Conservation (phyloP, 1,140 invertebrate genomes). For the Himalopsyche phryganea region DNA sequence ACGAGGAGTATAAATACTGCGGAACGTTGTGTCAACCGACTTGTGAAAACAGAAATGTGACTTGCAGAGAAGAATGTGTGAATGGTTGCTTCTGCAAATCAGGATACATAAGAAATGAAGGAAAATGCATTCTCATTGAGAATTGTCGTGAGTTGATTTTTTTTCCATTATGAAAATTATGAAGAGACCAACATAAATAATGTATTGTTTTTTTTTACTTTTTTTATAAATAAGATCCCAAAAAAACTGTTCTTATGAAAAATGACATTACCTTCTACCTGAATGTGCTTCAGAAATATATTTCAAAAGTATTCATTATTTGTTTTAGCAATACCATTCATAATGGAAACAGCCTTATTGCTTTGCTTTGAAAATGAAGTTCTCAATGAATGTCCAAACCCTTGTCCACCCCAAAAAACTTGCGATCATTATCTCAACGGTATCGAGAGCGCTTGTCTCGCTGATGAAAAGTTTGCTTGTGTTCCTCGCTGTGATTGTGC, state of each 20-base stretch:
- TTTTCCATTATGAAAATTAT: background rate
- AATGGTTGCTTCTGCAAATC: conserved; percentile 9
- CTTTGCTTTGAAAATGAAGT: background rate
- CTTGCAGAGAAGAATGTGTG: background rate
- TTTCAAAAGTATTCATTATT: too few relatives aligned
- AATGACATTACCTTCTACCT: too few relatives aligned
- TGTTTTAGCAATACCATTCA: background rate
- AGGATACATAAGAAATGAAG: conserved; percentile 5
- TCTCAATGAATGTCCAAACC: background rate
- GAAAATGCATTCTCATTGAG: background rate
- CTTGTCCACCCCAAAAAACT: background rate
- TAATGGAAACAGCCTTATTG: background rate
- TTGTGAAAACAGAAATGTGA: background rate
- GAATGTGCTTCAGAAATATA: too few relatives aligned
- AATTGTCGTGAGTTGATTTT: background rate
- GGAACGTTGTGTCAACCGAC: background rate
- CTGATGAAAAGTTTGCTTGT: background rate
- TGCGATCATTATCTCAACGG: background rate
- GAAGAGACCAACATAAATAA: too few relatives aligned
- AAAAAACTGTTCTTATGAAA: background rate
- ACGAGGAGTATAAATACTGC: background rate
- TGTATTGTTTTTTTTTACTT: too few relatives aligned
- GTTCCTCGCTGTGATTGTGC: background rate
- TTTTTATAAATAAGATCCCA: too few relatives aligned
- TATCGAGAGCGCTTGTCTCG: conserved; percentile 3